Evolutionary conservation across 2,113 vertebrate genomes (phyloP), one percentile per base, ranked within the genome.

Genomic region (Anolis carolinensis): DNA sequence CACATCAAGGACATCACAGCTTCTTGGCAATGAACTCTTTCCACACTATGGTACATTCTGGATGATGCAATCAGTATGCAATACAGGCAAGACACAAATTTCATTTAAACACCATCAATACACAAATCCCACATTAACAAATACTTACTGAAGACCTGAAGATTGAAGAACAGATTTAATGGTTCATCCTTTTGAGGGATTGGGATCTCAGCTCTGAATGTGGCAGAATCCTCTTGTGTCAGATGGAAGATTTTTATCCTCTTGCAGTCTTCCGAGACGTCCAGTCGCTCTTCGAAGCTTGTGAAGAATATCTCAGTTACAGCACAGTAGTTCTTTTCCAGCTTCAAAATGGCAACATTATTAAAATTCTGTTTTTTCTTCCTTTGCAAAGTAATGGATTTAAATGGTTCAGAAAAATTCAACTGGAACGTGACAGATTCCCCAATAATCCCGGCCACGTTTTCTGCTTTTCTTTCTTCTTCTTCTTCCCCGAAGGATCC

Each of bases 101-200:
- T n/a, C n/a, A n/a, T n/a, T n/a, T n/a, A n/a, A n/a, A n/a, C n/a
- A n/a, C n/a, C n/a, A n/a, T n/a, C n/a, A n/a, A n/a, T n/a, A n/a
- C n/a, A n/a, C n/a, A n/a, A n/a, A n/a, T n/a, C n/a, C n/a, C n/a
- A n/a, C n/a, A n/a, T n/a, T n/a, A n/a, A n/a, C n/a, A 70, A 50
- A 70, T 52, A 82, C 81, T 82, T 55, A 82, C 81, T 36, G 7
- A 34, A 82, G 0, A 82, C 14, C 6, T 5, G 67, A n/a, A 82
- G 81, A 0, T 34, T 4, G 72, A 82, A 82, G 80, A 16, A 16
- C 30, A 34, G 44, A 5, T 0, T 3, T 7, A 16, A 27, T 27
- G 11, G 68, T 14, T 25, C 4, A 4, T 4, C 4, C 2, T 0
- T 0, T 11, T 1, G 0, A 70, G 0, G 0, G 34, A 1, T 0